Base-by-base conservation (phyloP, 2,797 vertebrate genomes). In the Acipenser transmontanus region DNA sequence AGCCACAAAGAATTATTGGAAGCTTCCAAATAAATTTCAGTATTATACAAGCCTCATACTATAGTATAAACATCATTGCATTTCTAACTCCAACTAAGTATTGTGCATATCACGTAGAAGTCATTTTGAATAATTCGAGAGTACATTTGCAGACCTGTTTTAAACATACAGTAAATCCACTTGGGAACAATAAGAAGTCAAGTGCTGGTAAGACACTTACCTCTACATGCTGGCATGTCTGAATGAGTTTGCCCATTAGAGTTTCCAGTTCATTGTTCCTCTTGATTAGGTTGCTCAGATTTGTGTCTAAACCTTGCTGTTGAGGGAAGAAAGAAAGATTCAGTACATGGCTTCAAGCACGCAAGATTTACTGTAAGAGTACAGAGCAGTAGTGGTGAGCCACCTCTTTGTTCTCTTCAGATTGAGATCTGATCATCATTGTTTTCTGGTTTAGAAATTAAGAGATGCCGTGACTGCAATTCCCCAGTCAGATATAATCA, bases 161-260 rank as follows among this genome's bases (percentile, higher is more conserved):
- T 34, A 34, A 34, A 34, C 34, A 34, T 34, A 34, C 34, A 34
- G 34, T 34, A 34, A 34, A 34, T 34, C 34, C 34, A 34, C 3
- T 34, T 34, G 34, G 34, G 34, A 34, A 34, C 34, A 34, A 34
- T 34, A 34, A 34, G 3, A 34, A 34, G 34, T 34, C 34, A 56
- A 48, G 61, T 47, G n/a, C 34, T 10, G 48, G 8, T 1, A 4
- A 9, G 61, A 70, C 66, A 84, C 91, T 92, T 85, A 99, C 97
- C 93, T 99, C 97, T 69, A 99, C 96, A 50, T 97, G 94, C 64
- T 99, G 96, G 82, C 96, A 99, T 64, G 96, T 98, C 86, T 99
- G 97, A 84, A 99, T 98, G 76, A 99, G 89, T 84, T 98, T 98
- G 14, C 94, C 94, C 92, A 99, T 91, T 77, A 99, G 91, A 70